Evolutionary conservation across 2,113 vertebrate species (phyloP).

Genomic region (Brienomyrus longianalis): DNA sequence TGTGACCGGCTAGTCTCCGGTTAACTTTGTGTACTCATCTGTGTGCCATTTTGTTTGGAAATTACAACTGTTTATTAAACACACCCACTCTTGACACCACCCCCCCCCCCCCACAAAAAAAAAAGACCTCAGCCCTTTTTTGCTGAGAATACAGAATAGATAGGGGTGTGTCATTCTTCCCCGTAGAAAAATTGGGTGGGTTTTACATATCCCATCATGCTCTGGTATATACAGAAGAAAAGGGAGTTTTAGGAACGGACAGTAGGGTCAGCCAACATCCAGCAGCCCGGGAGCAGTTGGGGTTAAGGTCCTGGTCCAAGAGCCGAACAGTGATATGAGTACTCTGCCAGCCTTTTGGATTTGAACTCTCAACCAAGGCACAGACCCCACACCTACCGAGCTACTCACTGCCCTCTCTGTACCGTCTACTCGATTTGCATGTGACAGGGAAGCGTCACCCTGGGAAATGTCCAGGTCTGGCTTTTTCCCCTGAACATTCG

Average conservation of each 20-base stretch:
- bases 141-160: neutral
- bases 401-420: neutral
- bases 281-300: neutral
- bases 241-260: neutral
- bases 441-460: neutral
- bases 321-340: neutral
- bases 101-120: neutral
- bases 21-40: neutral
- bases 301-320: neutral
- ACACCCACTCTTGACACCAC: neutral
- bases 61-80: neutral
- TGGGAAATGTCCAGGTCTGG: neutral
- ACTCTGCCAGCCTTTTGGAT: neutral
- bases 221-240: neutral
- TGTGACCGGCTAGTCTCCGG: neutral
- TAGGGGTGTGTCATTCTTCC: neutral
- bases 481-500: neutral
- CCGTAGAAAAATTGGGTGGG: neutral
- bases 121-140: neutral
- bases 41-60: neutral
- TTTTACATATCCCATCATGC: neutral
- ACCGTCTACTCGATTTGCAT: neutral
- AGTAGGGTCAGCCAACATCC: neutral
- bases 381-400: neutral
- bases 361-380: neutral